Base-by-base conservation (phyloP, 1,140 invertebrate species). In the Papilio machaon region DNA sequence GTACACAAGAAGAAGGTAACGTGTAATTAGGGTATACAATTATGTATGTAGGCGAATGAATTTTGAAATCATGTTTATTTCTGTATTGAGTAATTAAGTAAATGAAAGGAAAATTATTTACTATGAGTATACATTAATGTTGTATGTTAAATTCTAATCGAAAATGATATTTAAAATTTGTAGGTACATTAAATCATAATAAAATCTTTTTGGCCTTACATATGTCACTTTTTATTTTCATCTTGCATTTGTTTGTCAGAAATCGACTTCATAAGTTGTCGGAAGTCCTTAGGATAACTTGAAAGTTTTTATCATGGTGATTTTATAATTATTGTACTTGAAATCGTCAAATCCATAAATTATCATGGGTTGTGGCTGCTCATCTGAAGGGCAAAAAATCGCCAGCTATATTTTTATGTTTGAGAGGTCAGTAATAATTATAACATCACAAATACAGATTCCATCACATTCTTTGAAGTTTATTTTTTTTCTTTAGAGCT, bases 311-410 rank as follows among this genome's bases (percentile, higher is more conserved):
- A 35, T 70, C 13, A 35, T 70, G 23, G 35, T 70, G 35, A 15
- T 70, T 70, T 70, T 70, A 38, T 70, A 35, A 35, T 70, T 43
- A 43, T 43, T 38, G 4, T 35, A 17, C 10, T 70, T 70, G 13
- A 35, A 35, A 70, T 70, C 30, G 30, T 70, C 30, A 15, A 38
- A 70, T 70, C 30, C 13, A 35, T 15, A 19, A 73, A 23, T 19
- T 47, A 76, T 13, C 43, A 76, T 76, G 74, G 74, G 74, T 52
- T 76, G 74, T 52, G 74, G 74, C 19, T 76, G 74, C 47, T 76
- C 74, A 11, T 6, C 43, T 1, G 74, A 19, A 23, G 46, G 74
- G 46, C 17, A 47, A 30, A 30, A 17, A 19, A 47, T 76, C 47
- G 74, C 74, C 46, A 76, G 46, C 10, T 49, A 49, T 23, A 30